Evolutionary conservation across 2,797 vertebrate genomes (phyloP).

Genomic region (Enteromius unitaeniatus): DNA sequence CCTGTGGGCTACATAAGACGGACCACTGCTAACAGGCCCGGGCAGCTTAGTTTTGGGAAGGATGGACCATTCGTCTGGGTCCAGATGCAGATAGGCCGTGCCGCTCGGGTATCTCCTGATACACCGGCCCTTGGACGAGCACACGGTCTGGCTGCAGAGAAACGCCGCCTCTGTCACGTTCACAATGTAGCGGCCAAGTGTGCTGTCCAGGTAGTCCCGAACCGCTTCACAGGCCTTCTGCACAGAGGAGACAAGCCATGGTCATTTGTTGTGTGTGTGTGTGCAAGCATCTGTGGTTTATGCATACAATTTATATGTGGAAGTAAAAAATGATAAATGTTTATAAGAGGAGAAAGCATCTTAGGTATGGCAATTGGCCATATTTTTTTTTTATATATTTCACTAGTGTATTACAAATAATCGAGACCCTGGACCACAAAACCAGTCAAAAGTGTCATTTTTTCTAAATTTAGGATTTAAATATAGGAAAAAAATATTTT

Average conservation of each 20-base stretch:
- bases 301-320: neutral
- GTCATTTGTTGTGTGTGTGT: neutral
- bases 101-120: slow-evolving; percentile 70
- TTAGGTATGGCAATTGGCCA: neutral
- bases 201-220: slow-evolving; percentile 82
- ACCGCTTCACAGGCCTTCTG: slow-evolving; percentile 84
- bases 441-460: no score
- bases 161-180: slow-evolving; percentile 85
- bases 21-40: slow-evolving; percentile 48
- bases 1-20: slow-evolving; percentile 69
- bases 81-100: slow-evolving; percentile 81
- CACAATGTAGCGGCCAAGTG: slow-evolving; percentile 86
- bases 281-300: neutral
- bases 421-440: no score
- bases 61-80: slow-evolving; percentile 79
- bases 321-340: neutral
- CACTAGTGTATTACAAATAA: neutral
- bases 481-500: no score
- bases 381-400: neutral
- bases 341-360: neutral
- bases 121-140: slow-evolving; percentile 85
- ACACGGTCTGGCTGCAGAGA: slow-evolving; percentile 85
- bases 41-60: slow-evolving; percentile 34
- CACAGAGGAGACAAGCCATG: neutral
- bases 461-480: no score